Evolutionary conservation across 2,888 invertebrate species (phyloP).

Genomic region (Eupithecia vulgata): DNA sequence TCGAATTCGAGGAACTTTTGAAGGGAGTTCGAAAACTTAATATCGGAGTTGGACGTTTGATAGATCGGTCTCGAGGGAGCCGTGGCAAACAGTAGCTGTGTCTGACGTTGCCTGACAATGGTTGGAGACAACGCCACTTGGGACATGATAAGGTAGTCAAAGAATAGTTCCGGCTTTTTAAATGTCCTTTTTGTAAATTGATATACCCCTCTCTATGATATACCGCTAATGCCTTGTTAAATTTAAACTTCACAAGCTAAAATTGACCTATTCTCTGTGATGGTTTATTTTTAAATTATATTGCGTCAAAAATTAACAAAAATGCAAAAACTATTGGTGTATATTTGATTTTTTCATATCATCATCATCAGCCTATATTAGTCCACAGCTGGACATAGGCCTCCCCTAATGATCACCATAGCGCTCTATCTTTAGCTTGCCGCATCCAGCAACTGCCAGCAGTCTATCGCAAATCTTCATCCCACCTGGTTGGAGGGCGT

Average conservation of each 20-base stretch:
- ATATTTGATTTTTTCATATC: no score
- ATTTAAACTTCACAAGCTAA: background rate
- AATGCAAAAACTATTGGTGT: no score
- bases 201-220: no score
- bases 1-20: conserved; percentile 57
- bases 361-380: no score
- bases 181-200: background rate
- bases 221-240: background rate
- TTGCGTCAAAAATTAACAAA: no score
- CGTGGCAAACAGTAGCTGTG: conserved; percentile 63
- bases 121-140: conserved; percentile 56
- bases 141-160: conserved; percentile 43
- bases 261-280: background rate
- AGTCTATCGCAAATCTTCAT: no score
- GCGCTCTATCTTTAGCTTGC: no score
- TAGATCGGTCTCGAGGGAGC: conserved; percentile 75
- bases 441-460: no score
- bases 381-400: no score
- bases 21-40: conserved; percentile 64
- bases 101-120: conserved; percentile 52
- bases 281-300: no score
- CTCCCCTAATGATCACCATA: no score
- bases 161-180: conserved; percentile 3
- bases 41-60: conserved; percentile 71
- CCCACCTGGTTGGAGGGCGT: no score